Base-by-base conservation (phyloP, 2,797 vertebrate genomes). In the Saxicola maurus region DNA sequence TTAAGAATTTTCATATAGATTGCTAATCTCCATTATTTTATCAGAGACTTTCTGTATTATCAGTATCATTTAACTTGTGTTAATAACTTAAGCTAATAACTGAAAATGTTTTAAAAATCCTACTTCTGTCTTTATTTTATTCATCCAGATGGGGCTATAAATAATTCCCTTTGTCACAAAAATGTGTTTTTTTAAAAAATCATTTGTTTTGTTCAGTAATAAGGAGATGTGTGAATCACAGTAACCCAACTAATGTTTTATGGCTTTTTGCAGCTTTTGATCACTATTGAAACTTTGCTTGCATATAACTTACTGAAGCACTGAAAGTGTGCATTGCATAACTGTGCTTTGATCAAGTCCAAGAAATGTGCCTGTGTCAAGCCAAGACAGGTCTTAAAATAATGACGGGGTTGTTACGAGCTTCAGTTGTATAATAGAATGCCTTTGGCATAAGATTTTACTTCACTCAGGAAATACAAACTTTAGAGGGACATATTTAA, bases 341-440 rank as follows among this genome's bases (percentile, higher is more conserved):
- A 97, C 86, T 92, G 72, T 91, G 96, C 95, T 96, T 93, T 96
- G 74, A 96, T 96, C 89, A 94, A 96, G 83, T 94, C 95, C 96
- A 97, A 97, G 97, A 97, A 97, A 97, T 21, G 96, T 98, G 97
- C 97, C 97, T 96, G 94, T 97, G 95, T 97, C 94, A 95, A 95
- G 86, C 93, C 94, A 95, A 91, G 74, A 91, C 85, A 86, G 71
- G 67, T 85, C 92, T 92, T 65, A 51, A 78, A 87, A 83, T 43
- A 55, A 61, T 82, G 62, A 92, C 10, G 5, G 67, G 69, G 92
- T 76, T 72, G 25, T 57, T 68, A 55, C 0, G 0, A 52, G 45
- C 31, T 80, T 90, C 51, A 55, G n/a, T 68, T 87, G n/a, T 76
- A 62, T 81, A 84, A 86, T 2, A 20, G 65, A 73, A 72, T 52